Percentiles rank a stretch among this genome's conserved stretches.
phyloP scores from a whole-genome alignment of 1,140 invertebrate species.

The Cotesia glomerata region DNA sequence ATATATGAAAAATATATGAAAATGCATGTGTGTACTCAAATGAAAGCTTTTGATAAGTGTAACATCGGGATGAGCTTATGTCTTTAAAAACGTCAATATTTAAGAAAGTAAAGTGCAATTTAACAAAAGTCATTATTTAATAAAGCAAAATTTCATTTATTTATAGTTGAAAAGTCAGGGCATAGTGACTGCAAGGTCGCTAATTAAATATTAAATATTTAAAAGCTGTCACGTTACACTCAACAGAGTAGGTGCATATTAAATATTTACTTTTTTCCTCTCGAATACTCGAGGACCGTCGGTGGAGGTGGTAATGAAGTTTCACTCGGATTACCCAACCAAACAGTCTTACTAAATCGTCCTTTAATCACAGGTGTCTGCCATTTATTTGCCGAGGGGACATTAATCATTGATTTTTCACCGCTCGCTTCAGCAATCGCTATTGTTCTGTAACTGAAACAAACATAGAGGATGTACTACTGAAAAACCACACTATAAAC shows the following conservation, averaged over 20 bases:
- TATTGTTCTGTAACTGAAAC: conserved; percentile 47
- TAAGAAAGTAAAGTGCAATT: too few relatives aligned
- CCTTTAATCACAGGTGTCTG: conserved; percentile 57
- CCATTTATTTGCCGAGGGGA: conserved; percentile 51
- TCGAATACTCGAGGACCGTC: conserved; percentile 43
- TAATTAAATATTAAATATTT: too few relatives aligned
- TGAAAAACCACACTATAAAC: neutral
- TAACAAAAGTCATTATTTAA: too few relatives aligned
- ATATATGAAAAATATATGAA: too few relatives aligned
- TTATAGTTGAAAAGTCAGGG: too few relatives aligned
- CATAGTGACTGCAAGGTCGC: too few relatives aligned
- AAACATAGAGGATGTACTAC: neutral
- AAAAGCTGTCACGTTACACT: too few relatives aligned
- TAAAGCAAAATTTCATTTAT: too few relatives aligned
- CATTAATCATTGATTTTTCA: conserved; percentile 45
- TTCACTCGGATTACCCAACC: conserved; percentile 54
- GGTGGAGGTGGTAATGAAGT: conserved; percentile 39
- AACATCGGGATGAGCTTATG: too few relatives aligned
- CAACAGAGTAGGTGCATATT: neutral
- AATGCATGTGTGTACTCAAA: too few relatives aligned
- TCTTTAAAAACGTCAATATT: too few relatives aligned
- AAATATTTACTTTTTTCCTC: conserved; percentile 46
- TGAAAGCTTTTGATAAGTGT: too few relatives aligned
- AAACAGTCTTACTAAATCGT: conserved; percentile 57
- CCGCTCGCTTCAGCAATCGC: conserved; percentile 43